Evolutionary conservation across 2,113 vertebrate genomes (phyloP).

Genomic region (Menura novaehollandiae): DNA sequence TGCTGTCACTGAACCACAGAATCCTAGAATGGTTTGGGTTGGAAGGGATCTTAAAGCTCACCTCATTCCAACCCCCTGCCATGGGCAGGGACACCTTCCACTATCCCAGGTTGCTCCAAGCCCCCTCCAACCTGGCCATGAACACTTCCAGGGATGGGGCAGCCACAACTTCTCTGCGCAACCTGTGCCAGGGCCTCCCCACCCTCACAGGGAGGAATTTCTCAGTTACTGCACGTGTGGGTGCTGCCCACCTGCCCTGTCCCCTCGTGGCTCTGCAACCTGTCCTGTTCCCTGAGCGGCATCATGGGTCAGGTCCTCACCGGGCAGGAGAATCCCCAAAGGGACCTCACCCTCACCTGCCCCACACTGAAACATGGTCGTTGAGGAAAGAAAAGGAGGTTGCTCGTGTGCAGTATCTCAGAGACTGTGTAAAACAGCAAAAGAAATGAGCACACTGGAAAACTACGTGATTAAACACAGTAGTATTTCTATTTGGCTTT

Average conservation of each 20-base stretch:
- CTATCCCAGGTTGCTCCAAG: rapidly evolving
- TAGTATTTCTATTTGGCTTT: neutral
- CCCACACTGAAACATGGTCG: rapidly evolving
- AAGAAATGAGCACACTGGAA: neutral
- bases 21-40: neutral
- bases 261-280: neutral
- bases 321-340: neutral
- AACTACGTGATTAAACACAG: neutral
- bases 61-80: neutral
- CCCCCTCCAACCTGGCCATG: rapidly evolving
- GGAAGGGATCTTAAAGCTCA: neutral
- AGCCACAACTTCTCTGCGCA: neutral
- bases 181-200: rapidly evolving
- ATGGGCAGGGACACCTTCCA: neutral
- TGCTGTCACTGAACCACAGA: neutral
- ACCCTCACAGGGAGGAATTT: neutral
- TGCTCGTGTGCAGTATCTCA: neutral
- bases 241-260: neutral
- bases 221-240: neutral
- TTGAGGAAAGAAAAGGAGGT: neutral
- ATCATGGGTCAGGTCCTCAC: neutral
- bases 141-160: neutral
- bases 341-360: neutral
- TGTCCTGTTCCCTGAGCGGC: neutral
- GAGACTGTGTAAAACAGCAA: neutral